A percentile compares a stretch with the other conserved stretches of the same genome.
These are phyloP conservation scores for Hypselothyrea guttata DNA, from an alignment of 2,888 invertebrate species.

Conservation along the genomic window DNA sequence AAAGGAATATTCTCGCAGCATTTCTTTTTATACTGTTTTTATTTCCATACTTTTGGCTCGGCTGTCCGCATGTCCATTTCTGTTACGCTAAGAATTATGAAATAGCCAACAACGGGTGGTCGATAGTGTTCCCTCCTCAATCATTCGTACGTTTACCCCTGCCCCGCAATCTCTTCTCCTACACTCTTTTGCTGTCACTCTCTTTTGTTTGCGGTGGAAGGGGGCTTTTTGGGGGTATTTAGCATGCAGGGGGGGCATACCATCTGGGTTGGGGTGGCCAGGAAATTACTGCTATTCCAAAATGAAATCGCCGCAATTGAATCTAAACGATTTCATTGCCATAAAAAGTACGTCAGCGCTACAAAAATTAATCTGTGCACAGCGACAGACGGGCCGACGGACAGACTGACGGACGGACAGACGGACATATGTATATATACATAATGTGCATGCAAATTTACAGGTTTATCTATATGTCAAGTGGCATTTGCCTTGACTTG, in stretches of 20 bases:
- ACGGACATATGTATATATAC: slow-evolving; percentile 15
- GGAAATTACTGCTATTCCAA: slow-evolving; percentile 72
- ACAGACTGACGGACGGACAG: slow-evolving; percentile 13
- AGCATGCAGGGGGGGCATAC: slow-evolving; percentile 13
- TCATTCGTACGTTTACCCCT: slow-evolving; percentile 10
- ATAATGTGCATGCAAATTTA: slow-evolving; percentile 2
- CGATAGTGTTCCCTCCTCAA: slow-evolving; percentile 17
- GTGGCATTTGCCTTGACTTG: slow-evolving; percentile 11
- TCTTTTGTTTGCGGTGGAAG: neutral
- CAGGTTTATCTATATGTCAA: slow-evolving; percentile 14
- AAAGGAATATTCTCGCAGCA: slow-evolving; percentile 20
- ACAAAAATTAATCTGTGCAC: slow-evolving; percentile 45
- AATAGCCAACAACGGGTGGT: slow-evolving; percentile 56
- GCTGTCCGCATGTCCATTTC: slow-evolving; percentile 39
- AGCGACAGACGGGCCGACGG: slow-evolving; percentile 15
- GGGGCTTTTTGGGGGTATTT: slow-evolving; percentile 31
- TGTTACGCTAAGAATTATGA: slow-evolving; percentile 57
- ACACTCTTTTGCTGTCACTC: slow-evolving; percentile 10
- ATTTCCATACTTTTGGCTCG: slow-evolving; percentile 36
- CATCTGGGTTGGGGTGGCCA: slow-evolving; percentile 53
- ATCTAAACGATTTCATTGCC: slow-evolving; percentile 76
- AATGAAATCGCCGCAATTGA: slow-evolving; percentile 75
- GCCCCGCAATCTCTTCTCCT: slow-evolving; percentile 5
- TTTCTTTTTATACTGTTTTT: slow-evolving; percentile 41
- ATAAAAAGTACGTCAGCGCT: slow-evolving; percentile 61